Percentiles rank a stretch among this genome's conserved stretches.
Conservation (phyloP, 1,140 invertebrate species). For the Pogonus chalceus region DNA sequence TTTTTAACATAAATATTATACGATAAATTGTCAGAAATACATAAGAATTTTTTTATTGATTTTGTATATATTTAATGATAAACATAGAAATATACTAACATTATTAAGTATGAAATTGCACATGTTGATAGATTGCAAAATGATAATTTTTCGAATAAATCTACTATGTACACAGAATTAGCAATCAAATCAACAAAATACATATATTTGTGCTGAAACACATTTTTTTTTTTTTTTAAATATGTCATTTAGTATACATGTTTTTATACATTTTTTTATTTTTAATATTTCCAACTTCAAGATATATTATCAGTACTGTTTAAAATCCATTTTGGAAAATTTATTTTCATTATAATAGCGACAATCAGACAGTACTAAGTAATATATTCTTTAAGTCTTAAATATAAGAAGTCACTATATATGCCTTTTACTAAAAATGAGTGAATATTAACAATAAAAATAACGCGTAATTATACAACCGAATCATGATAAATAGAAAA, state of each 20-base stretch:
- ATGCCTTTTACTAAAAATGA: too few relatives aligned
- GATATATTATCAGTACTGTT: slow-evolving; percentile 17
- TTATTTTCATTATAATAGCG: slow-evolving; percentile 8
- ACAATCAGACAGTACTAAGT: background rate
- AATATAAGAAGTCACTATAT: background rate
- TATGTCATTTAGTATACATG: background rate
- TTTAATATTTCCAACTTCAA: background rate
- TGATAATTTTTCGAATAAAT: background rate
- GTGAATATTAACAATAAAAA: too few relatives aligned
- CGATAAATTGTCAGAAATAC: too few relatives aligned
- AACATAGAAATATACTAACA: background rate
- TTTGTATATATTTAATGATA: background rate
- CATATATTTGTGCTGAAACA: background rate
- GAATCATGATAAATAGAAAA: too few relatives aligned
- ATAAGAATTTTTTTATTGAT: background rate
- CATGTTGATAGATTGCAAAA: background rate
- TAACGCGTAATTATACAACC: too few relatives aligned
- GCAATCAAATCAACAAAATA: slow-evolving; percentile 1
- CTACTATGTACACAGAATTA: background rate
- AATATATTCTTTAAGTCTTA: background rate
- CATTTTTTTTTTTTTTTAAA: background rate
- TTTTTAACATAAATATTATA: too few relatives aligned
- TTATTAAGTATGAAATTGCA: slow-evolving; percentile 7
- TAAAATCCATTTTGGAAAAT: slow-evolving; percentile 23
- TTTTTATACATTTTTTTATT: background rate